Conservation (phyloP, 2,113 vertebrate genomes). For the Cottus gobio region DNA sequence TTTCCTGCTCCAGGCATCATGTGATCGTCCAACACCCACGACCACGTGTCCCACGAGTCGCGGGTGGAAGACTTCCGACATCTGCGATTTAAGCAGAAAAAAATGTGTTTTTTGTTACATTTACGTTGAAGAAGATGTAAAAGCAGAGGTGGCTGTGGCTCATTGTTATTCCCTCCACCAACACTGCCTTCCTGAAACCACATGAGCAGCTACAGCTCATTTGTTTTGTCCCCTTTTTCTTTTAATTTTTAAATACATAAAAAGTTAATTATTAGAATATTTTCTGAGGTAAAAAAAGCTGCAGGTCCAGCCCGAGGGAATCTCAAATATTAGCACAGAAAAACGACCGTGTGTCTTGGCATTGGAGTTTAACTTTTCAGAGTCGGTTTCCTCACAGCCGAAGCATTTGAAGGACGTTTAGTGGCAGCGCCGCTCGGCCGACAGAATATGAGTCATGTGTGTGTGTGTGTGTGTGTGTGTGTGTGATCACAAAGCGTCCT, state of each 20-base stretch:
- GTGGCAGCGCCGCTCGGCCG: not conserved
- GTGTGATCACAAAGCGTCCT: slow-evolving; percentile 41
- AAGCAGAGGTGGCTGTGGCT: not conserved
- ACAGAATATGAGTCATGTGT: slow-evolving; percentile 33
- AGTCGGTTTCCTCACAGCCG: not conserved
- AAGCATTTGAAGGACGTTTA: not conserved
- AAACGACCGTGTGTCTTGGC: not conserved
- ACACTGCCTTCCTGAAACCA: not conserved
- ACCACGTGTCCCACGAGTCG: slow-evolving; percentile 12
- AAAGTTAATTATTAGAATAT: not conserved
- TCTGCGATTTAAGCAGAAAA: not conserved
- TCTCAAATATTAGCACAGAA: not conserved
- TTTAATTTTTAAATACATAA: too few species aligned
- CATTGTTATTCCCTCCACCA: not conserved
- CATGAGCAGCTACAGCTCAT: too few species aligned
- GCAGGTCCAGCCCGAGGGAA: not conserved
- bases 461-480: slow-evolving; percentile 42
- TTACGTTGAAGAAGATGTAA: not conserved
- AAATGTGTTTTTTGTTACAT: not conserved
- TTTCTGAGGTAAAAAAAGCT: not conserved
- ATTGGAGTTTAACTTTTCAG: not conserved
- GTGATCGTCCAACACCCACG: too few species aligned
- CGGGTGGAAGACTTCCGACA: not conserved
- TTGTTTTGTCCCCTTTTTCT: too few species aligned
- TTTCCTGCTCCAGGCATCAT: too few species aligned